A percentile compares a stretch with the other conserved stretches of the same genome.
Evolutionary conservation across 2,113 vertebrate genomes (phyloP).

Genomic region (Cathartes aura): DNA sequence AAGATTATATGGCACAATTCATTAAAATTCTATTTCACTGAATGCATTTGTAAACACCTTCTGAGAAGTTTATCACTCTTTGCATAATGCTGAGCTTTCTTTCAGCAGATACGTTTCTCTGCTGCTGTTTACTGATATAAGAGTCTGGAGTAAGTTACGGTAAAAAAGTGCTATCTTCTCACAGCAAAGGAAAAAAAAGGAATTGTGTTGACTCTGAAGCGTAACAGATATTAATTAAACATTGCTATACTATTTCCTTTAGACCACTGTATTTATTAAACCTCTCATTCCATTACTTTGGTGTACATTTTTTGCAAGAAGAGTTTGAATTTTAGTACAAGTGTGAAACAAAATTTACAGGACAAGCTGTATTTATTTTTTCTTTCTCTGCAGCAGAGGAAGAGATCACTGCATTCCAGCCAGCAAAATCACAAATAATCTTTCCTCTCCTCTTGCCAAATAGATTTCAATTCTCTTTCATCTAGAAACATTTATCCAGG

Average conservation of each 20-base stretch:
- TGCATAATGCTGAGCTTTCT: conserved; percentile 62
- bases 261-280: conserved; percentile 51
- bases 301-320: conserved; percentile 12
- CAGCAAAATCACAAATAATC: not conserved
- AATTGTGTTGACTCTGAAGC: conserved; percentile 53
- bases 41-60: conserved; percentile 78
- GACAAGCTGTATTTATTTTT: not conserved
- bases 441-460: not conserved
- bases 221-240: conserved; percentile 51
- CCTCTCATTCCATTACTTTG: conserved; percentile 40
- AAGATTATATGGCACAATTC: conserved; percentile 79
- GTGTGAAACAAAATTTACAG: conserved; percentile 12
- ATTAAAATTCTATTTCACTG: conserved; percentile 81
- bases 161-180: conserved; percentile 62
- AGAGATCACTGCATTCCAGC: not conserved
- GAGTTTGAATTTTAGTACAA: not conserved
- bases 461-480: not conserved
- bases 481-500: not conserved
- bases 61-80: conserved; percentile 74
- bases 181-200: conserved; percentile 52
- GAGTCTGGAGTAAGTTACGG: conserved; percentile 59
- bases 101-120: conserved; percentile 56
- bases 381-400: not conserved
- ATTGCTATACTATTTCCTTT: conserved; percentile 48
- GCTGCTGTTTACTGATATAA: conserved; percentile 53